Conservation (phyloP, 2,797 vertebrate genomes). For the Microhierax caerulescens region DNA sequence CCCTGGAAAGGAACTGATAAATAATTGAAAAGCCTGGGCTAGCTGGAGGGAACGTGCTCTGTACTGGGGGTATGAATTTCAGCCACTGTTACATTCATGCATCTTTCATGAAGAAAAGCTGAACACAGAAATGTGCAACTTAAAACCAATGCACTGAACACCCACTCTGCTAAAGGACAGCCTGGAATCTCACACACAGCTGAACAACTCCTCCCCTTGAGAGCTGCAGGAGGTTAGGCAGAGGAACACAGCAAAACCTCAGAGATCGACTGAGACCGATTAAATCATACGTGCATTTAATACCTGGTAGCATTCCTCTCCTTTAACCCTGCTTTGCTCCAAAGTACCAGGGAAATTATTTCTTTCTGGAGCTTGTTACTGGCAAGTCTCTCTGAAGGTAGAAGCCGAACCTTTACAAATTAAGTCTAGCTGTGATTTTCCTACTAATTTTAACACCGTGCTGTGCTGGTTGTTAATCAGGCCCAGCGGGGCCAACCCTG, state of each 20-base stretch:
- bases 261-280: not conserved
- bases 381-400: not conserved
- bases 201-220: not conserved
- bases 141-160: not conserved
- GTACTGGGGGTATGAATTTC: not conserved
- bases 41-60: not conserved
- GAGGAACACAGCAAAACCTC: not conserved
- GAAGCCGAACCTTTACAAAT: not conserved
- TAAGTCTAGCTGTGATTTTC: not conserved
- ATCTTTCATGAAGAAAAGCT: too few species aligned
- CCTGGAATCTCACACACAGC: fast-evolving
- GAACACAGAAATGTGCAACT: not conserved
- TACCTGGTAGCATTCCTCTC: not conserved
- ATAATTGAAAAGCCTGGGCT: not conserved
- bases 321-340: not conserved
- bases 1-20: not conserved
- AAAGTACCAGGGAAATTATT: not conserved
- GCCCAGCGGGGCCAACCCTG: not conserved
- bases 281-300: not conserved
- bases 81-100: too few species aligned
- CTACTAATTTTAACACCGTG: not conserved
- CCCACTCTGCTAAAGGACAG: not conserved
- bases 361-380: not conserved
- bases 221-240: not conserved
- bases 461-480: not conserved